Evolutionary conservation across 1,140 invertebrate species (phyloP), one percentile per base, ranked within the genome.

Genomic region (Anthonomus grandis): DNA sequence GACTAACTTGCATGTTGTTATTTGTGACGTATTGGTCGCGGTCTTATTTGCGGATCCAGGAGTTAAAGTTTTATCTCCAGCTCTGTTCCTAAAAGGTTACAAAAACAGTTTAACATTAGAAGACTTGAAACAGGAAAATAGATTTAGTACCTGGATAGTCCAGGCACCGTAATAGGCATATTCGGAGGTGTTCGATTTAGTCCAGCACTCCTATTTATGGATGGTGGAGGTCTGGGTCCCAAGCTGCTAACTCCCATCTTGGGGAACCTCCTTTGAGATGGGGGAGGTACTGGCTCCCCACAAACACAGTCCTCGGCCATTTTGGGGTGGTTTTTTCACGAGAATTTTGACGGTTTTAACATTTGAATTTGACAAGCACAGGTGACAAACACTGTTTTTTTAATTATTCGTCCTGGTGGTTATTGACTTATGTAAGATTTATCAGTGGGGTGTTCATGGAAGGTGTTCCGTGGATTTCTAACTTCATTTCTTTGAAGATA

Each of bases 31-130:
- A 37, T 21, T 15, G 4, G 31, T 19, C 19, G 41, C 10, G 25
- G 48, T 38, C 24, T n/a, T 23, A 21, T 39, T 23, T 10, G 15
- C 48, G n/a, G 48, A 24, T 21, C 34, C 48, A 6, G 48, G 36
- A 39, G 48, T 13, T 3, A 48, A 22, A 3, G 46, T 48, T 36
- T 18, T 34, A 36, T 48, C 46, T 22, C 4, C 17, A 22, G 8
- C 8, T 9, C 27, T 9, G 8, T 8, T 8, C 8, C 8, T 9
- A 9, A 31, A n/a, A 9, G 27, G n/a, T 31, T 31, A 9, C n/a
- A n/a, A 31, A 31, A 9, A 31, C 8, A n/a, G n/a, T 31, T n/a
- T n/a, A n/a, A n/a, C n/a, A n/a, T 31, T 31, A 9, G 27, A n/a
- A 31, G 27, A 31, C 27, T n/a, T 31, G 27, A n/a, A 31, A 31